These are phyloP conservation scores for Cephalotes varians DNA, from an alignment of 2,888 invertebrate genomes.

Conservation along the genomic window DNA sequence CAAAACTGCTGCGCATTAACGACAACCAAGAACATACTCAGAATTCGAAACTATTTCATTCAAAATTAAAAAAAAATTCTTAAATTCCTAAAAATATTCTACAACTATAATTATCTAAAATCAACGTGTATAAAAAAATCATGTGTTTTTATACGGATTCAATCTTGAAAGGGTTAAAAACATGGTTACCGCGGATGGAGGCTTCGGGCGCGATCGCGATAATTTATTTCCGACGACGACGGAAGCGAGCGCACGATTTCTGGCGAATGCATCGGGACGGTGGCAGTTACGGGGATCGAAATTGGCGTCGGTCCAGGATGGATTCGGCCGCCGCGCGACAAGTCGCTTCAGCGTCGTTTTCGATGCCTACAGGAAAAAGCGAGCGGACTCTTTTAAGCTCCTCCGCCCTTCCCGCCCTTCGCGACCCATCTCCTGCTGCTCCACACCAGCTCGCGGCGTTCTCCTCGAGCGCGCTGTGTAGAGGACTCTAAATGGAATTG, in stretches of 20 bases:
- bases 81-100: not conserved
- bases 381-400: slow-evolving; percentile 48
- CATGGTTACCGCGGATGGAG: not conserved
- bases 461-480: slow-evolving; percentile 61
- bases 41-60: not conserved
- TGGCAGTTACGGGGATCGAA: slow-evolving; percentile 54
- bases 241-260: slow-evolving; percentile 48
- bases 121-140: not conserved
- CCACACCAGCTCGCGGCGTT: slow-evolving; percentile 20
- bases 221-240: slow-evolving; percentile 47
- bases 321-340: slow-evolving; percentile 59
- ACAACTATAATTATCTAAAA: not conserved
- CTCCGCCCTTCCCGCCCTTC: slow-evolving; percentile 12
- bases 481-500: slow-evolving; percentile 73
- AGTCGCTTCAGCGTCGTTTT: slow-evolving; percentile 56
- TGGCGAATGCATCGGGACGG: slow-evolving; percentile 42
- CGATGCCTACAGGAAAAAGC: slow-evolving; percentile 57
- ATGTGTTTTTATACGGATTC: not conserved
- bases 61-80: not conserved
- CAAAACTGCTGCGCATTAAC: not conserved
- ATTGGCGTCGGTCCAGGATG: slow-evolving; percentile 63
- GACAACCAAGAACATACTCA: not conserved
- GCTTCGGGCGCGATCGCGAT: not conserved
- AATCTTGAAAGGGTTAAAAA: slow-evolving; percentile 6
- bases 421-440: slow-evolving; percentile 17